These are phyloP conservation scores for Caiman crocodilus DNA, from an alignment of 2,797 vertebrate species.

Conservation along the genomic window DNA sequence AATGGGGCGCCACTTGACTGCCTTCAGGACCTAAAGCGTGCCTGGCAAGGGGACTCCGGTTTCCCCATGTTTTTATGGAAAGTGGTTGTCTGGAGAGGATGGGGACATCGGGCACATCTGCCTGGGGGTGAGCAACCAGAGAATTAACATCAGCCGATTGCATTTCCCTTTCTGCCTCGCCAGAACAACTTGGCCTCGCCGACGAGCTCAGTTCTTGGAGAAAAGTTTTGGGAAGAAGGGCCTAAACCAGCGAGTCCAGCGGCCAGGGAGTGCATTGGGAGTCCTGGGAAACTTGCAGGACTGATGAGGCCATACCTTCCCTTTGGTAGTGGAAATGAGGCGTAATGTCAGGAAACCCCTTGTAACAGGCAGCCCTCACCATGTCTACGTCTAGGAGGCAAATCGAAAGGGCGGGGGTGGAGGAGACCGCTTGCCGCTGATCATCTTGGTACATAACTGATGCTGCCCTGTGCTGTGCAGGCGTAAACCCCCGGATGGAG, in stretches of 20 bases:
- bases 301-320: not conserved
- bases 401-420: slow-evolving; percentile 7
- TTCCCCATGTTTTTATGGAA: not conserved
- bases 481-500: not conserved
- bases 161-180: too few species aligned
- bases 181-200: too few species aligned
- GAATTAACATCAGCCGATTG: too few species aligned
- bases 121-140: not conserved
- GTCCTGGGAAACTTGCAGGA: not conserved
- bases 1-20: too few species aligned
- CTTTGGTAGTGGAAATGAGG: not conserved
- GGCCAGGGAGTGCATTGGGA: not conserved
- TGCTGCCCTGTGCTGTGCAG: too few species aligned
- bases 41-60: fast-evolving
- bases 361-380: not conserved
- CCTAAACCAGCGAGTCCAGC: not conserved
- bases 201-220: not conserved
- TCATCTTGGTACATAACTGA: not conserved
- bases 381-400: not conserved
- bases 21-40: too few species aligned
- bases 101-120: not conserved
- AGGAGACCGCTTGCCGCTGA: not conserved
- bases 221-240: not conserved
- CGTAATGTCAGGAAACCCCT: slow-evolving; percentile 19
- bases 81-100: not conserved